These are phyloP conservation scores for Accipiter virgatus DNA, from an alignment of 2,113 vertebrate species.

Conservation along the genomic window DNA sequence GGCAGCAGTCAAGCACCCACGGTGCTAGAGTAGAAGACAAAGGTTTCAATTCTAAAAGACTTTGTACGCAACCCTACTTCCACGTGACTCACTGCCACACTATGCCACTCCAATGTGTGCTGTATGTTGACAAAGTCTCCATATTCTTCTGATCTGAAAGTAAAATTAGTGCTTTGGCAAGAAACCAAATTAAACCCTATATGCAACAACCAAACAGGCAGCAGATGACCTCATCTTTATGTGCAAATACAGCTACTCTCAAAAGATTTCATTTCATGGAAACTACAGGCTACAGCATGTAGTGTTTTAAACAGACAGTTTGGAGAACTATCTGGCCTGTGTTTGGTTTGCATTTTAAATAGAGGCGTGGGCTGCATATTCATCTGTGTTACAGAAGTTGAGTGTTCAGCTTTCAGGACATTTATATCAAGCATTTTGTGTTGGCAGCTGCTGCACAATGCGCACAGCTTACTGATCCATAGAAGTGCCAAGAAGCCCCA, in stretches of 20 bases:
- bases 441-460: neutral
- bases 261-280: neutral
- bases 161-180: neutral
- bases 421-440: neutral
- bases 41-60: neutral
- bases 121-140: neutral
- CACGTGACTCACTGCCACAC: neutral
- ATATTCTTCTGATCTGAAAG: neutral
- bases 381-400: neutral
- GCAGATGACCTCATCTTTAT: neutral
- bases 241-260: neutral
- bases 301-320: neutral
- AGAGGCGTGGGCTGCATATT: neutral
- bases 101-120: too few relatives aligned
- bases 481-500: neutral
- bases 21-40: neutral
- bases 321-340: neutral
- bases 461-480: neutral
- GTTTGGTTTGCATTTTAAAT: neutral
- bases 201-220: neutral
- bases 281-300: neutral
- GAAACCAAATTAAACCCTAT: neutral
- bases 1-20: neutral
- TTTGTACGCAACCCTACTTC: neutral
- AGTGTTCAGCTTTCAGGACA: neutral